These are phyloP conservation scores for Eurystomus glaucurus DNA, from an alignment of 2,797 vertebrate genomes.

Conservation along the genomic window DNA sequence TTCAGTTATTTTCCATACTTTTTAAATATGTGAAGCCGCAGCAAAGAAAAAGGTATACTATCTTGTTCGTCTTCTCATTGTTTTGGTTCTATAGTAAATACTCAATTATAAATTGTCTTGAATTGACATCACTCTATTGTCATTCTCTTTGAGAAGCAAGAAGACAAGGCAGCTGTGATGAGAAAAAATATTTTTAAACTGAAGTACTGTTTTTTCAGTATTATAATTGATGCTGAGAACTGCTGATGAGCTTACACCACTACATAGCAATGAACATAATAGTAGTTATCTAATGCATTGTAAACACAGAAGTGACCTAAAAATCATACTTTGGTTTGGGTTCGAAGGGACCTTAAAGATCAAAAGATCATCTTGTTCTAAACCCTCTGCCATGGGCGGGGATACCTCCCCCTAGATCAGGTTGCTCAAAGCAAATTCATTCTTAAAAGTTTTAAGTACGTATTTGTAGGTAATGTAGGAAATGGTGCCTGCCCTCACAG, in stretches of 20 bases:
- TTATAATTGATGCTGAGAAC: background rate
- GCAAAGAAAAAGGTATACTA: background rate
- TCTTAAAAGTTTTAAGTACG: background rate
- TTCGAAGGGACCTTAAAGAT: too few relatives aligned
- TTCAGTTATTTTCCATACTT: background rate
- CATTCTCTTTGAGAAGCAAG: background rate
- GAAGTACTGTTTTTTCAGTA: background rate
- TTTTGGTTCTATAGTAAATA: background rate
- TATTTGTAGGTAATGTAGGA: background rate
- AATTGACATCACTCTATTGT: background rate
- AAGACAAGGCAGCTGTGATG: background rate
- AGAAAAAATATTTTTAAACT: background rate
- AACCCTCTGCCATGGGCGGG: too few relatives aligned
- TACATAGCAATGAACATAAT: background rate
- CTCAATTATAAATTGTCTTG: background rate
- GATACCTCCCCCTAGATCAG: background rate
- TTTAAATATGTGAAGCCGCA: background rate
- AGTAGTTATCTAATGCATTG: background rate
- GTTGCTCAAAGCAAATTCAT: background rate
- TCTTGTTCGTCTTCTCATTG: background rate
- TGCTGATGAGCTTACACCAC: background rate
- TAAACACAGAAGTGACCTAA: background rate
- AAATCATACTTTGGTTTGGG: background rate
- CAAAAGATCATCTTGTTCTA: too few relatives aligned
- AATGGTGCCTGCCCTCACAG: background rate